Evolutionary conservation across 1,140 invertebrate genomes (phyloP).

Genomic region (Himalopsyche phryganea): DNA sequence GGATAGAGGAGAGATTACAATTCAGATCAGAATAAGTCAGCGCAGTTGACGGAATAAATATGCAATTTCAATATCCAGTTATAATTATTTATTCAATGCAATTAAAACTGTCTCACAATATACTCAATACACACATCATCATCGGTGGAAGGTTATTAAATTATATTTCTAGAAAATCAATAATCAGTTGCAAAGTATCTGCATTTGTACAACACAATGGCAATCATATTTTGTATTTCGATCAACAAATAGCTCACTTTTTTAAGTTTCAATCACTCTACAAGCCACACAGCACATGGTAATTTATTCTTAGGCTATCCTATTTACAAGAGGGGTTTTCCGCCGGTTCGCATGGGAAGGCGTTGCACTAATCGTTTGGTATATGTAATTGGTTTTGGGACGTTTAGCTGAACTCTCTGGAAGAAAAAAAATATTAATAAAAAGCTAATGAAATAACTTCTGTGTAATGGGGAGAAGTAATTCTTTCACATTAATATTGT

Average conservation of each 20-base stretch:
- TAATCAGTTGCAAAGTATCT: constrained; percentile 13
- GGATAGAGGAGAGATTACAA: too few species aligned
- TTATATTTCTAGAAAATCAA: not conserved
- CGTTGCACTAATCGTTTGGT: constrained; percentile 42
- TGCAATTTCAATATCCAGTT: too few species aligned
- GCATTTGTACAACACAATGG: constrained; percentile 2
- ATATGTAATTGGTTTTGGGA: constrained; percentile 47
- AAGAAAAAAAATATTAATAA: constrained; percentile 27
- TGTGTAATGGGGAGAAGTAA: not conserved
- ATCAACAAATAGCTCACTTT: constrained; percentile 12
- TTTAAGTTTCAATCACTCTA: constrained; percentile 10
- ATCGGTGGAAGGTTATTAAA: not conserved
- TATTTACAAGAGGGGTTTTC: constrained; percentile 57
- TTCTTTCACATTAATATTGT: not conserved
- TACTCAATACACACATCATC: too few species aligned
- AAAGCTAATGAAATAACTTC: not conserved
- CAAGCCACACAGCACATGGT: not conserved
- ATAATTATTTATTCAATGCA: too few species aligned
- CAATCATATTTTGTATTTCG: not conserved
- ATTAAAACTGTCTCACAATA: too few species aligned
- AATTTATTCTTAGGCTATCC: constrained; percentile 45
- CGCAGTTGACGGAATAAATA: too few species aligned
- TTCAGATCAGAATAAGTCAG: too few species aligned
- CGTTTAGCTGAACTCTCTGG: constrained; percentile 45
- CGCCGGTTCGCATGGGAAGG: constrained; percentile 48